Conservation (phyloP, 2,797 vertebrate species). For the Triplophysa yarkandensis region DNA sequence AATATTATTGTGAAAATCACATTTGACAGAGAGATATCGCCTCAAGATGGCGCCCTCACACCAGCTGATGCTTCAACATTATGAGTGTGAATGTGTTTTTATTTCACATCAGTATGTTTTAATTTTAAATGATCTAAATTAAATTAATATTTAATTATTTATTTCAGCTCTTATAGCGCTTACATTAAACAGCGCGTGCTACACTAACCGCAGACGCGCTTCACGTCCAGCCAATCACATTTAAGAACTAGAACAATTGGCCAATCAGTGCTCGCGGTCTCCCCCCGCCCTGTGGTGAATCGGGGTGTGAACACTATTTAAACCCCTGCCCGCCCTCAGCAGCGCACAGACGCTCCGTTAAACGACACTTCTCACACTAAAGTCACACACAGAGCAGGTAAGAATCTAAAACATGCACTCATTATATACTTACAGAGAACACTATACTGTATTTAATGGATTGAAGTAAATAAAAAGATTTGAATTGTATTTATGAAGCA, state of each 20-base stretch:
- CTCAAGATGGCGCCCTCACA: constrained; percentile 15
- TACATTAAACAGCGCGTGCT: background rate
- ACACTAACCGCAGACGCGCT: background rate
- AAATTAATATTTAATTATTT: no score
- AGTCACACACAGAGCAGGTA: constrained; percentile 45
- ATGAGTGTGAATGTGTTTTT: no score
- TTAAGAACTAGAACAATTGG: constrained; percentile 2
- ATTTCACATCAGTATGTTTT: no score
- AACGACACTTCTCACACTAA: background rate
- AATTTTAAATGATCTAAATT: no score
- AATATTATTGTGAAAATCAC: no score
- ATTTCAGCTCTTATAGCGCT: background rate
- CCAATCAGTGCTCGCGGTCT: constrained; percentile 65
- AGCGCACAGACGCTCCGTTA: constrained; percentile 51
- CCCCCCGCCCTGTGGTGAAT: constrained; percentile 51
- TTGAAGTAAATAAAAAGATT: no score
- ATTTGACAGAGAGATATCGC: no score
- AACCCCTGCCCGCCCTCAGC: constrained; percentile 55
- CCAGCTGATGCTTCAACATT: background rate
- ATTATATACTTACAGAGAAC: background rate
- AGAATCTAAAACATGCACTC: background rate
- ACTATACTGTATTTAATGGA: no score
- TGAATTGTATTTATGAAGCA: no score
- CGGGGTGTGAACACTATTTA: constrained; percentile 75
- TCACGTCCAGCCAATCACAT: constrained; percentile 19